phyloP scores from a whole-genome alignment of 2,113 vertebrate species.

The Anarhynchus alexandrinus region DNA sequence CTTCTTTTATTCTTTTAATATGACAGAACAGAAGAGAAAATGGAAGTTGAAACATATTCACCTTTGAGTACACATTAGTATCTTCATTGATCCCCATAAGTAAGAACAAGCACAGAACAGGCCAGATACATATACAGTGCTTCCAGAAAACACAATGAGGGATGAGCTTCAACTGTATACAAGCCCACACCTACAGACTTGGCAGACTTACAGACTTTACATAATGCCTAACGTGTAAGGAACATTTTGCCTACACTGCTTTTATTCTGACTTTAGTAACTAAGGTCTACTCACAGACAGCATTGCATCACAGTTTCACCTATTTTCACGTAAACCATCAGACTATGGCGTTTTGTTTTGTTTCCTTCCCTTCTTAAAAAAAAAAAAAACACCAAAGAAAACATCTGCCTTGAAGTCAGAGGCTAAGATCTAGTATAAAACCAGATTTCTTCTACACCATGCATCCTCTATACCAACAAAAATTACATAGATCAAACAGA shows the following conservation, averaged over 20 bases:
- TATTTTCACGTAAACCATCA: background rate
- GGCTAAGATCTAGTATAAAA: background rate
- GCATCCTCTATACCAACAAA: background rate
- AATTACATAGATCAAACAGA: background rate
- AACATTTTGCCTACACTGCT: background rate
- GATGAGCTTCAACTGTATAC: background rate
- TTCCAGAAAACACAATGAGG: background rate
- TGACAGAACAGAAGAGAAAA: background rate
- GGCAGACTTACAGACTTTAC: background rate
- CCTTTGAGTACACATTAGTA: background rate
- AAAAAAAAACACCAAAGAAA: background rate
- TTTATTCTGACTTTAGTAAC: background rate
- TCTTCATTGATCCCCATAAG: background rate
- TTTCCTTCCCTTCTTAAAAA: background rate
- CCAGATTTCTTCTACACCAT: background rate
- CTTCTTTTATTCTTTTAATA: background rate
- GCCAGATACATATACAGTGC: background rate
- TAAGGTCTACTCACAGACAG: background rate
- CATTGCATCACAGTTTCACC: background rate
- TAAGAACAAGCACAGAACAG: background rate
- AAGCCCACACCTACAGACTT: background rate
- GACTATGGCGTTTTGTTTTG: background rate
- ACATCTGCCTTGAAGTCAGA: background rate
- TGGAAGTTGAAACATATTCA: background rate
- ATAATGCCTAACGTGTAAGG: background rate